Base-by-base conservation (phyloP, 2,888 invertebrate genomes). In the Tetramorium bicarinatum region DNA sequence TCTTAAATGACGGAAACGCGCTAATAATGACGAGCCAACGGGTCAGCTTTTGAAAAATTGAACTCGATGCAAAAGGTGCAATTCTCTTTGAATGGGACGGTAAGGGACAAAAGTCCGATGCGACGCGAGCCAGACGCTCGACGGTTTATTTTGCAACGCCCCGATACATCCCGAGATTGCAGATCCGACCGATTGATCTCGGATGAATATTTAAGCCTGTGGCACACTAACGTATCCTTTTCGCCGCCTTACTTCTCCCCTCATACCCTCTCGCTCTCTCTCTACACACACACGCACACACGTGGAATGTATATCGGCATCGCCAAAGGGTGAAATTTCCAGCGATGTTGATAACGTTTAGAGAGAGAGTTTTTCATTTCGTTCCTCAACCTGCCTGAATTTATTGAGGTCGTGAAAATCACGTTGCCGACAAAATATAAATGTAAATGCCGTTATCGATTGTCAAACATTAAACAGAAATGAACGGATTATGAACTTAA, bases 181-280 rank as follows among this genome's bases (percentile, higher is more conserved):
- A 86, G 88, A 89, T 87, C 87, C 83, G 71, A 72, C 71, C 88
- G 87, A 89, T 89, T 90, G 89, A 91, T 90, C 88, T 86, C 88
- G 86, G 82, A 92, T 92, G 91, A 92, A 92, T 92, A 92, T 92
- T 92, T 92, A 92, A 92, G 85, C 87, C 75, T 21, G 67, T 61
- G 54, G 54, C 54, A 56, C 54, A 56, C 67, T 56, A 67, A 25
- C 54, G 67, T 67, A 67, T 67, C 77, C 77, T 54, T 81, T n/a
- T 47, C 47, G 7, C 25, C 47, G 56, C 62, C 64, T 75, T 75
- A 76, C 64, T 74, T 83, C 62, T 44, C 49, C 38, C 56, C 56
- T 21, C 62, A 34, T 25, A 66, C 44, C 8, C 15, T 15, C 44
- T 29, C 29, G 2, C 29, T 3, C 44, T 18, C 47, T 15, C 1